These are phyloP conservation scores for Aratinga solstitialis DNA, from an alignment of 2,797 vertebrate species.

Conservation along the genomic window DNA sequence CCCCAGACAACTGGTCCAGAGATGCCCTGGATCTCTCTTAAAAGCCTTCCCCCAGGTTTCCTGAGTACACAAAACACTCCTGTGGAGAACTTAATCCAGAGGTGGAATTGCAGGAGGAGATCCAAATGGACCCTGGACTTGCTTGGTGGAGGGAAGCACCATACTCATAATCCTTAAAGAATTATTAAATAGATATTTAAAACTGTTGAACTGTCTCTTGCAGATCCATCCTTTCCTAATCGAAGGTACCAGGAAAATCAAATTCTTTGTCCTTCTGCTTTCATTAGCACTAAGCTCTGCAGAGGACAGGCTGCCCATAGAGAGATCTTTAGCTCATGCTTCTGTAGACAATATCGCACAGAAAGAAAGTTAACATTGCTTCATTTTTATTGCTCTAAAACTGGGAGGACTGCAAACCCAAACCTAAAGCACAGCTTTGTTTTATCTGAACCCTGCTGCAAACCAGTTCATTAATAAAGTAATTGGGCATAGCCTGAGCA, in stretches of 20 bases:
- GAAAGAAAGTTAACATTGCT: not conserved
- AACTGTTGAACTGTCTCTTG: not conserved
- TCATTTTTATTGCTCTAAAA: not conserved
- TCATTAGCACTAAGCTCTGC: not conserved
- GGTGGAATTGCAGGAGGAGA: not conserved
- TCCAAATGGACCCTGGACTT: not conserved
- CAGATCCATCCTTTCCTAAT: not conserved
- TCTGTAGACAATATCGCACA: not conserved
- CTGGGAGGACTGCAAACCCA: not conserved
- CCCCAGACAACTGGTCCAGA: not conserved
- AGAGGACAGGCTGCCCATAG: not conserved
- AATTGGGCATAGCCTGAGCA: slow-evolving; percentile 5
- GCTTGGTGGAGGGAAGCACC: not conserved
- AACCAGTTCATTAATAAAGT: slow-evolving; percentile 37
- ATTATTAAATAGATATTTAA: not conserved
- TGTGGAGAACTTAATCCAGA: not conserved
- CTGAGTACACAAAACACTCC: not conserved
- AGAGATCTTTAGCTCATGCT: not conserved
- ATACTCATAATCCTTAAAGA: not conserved
- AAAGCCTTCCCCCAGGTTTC: not conserved
- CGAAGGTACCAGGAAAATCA: not conserved
- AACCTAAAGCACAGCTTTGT: slow-evolving; percentile 23
- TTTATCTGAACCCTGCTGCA: not conserved
- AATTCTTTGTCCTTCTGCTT: not conserved
- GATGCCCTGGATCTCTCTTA: not conserved